phyloP scores from a whole-genome alignment of 2,113 vertebrate genomes.

The Nesogale talazaci region DNA sequence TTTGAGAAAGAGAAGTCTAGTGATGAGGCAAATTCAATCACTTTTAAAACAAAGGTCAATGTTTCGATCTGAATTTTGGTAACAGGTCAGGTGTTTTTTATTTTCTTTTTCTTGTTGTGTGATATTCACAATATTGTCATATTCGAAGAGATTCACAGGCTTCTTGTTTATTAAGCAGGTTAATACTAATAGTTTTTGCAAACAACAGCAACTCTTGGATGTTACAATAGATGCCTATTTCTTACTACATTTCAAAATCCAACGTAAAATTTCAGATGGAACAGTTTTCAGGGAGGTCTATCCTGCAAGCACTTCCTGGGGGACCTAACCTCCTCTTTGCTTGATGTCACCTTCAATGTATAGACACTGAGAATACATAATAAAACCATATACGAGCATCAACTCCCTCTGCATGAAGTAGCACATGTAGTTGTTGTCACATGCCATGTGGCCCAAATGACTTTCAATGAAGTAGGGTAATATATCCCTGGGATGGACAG shows the following conservation, averaged over 20 bases:
- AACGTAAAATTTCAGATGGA: background rate
- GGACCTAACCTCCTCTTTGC: background rate
- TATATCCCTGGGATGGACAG: background rate
- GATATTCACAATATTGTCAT: background rate
- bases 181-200: background rate
- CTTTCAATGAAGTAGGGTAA: background rate
- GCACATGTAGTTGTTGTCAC: background rate
- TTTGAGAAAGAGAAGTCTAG: too few species aligned
- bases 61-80: too few species aligned
- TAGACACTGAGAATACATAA: background rate
- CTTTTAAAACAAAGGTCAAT: too few species aligned
- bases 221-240: background rate
- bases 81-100: background rate
- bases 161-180: background rate
- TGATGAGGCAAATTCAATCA: too few species aligned
- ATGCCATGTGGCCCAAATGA: too few species aligned
- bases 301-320: background rate
- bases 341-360: background rate
- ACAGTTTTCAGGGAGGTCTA: background rate
- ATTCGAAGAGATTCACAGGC: background rate
- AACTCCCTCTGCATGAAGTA: background rate
- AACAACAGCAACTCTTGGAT: background rate
- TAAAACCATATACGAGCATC: background rate
- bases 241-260: background rate
- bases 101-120: background rate